Base-by-base conservation (phyloP, 2,888 invertebrate genomes). In the Ischnura elegans region DNA sequence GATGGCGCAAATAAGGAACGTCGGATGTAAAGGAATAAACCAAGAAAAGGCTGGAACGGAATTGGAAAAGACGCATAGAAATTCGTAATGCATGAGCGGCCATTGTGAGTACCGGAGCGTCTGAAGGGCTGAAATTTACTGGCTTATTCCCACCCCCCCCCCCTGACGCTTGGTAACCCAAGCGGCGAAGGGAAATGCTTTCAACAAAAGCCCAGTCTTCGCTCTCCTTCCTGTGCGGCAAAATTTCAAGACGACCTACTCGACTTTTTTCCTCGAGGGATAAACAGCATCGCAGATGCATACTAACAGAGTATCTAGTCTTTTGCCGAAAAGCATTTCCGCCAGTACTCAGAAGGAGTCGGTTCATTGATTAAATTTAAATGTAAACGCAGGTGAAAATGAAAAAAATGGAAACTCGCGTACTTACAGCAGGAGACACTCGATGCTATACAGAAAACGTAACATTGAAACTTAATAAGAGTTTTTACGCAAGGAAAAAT, bases 41-140 rank as follows among this genome's bases (percentile, higher is more conserved):
- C 90, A 66, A 90, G 90, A 90, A 90, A 90, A 61, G 61, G 90
- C 90, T 61, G 90, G n/a, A 90, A 90, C 61, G 90, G 90, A 55
- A 90, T 43, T 86, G 86, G 86, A 86, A 86, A 90, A 90, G 90
- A 90, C 55, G 87, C 87, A 87, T 55, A 36, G 90, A 90, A 90
- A 90, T 90, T 90, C 90, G 90, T 90, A 90, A 90, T 90, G 90
- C 90, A 90, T 90, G 90, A 66, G 90, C 90, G 90, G 90, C 90
- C 61, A 90, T 90, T 90, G 90, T 90, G 87, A 87, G 87, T 87
- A 87, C 42, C 87, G 36, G 51, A n/a, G 61, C 90, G 90, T 90
- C 90, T 90, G 61, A 61, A 90, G 90, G 61, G 43, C 42, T 90
- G n/a, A 90, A 90, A 90, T 90, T 61, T 90, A 90, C 90, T 90